phyloP scores from a whole-genome alignment of 2,113 vertebrate genomes.

The Pterocles burchelli region DNA sequence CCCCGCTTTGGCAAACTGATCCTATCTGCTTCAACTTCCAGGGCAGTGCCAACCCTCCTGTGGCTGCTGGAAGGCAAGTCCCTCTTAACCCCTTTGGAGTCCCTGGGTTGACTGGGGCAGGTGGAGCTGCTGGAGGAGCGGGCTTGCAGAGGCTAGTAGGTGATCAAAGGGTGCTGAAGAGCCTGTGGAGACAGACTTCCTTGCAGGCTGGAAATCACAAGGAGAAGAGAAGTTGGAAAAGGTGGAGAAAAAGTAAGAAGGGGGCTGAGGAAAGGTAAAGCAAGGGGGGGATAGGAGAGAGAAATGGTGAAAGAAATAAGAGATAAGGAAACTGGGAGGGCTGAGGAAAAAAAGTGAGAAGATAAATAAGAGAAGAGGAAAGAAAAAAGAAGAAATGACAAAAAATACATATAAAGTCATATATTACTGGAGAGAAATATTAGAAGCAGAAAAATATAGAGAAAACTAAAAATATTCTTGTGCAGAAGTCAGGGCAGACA shows the following conservation, averaged over 20 bases:
- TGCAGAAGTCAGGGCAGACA: background rate
- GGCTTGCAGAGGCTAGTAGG: background rate
- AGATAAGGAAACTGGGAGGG: background rate
- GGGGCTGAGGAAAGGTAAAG: background rate
- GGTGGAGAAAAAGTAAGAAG: background rate
- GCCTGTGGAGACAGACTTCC: background rate
- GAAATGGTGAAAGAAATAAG: background rate
- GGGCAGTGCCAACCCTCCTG: background rate
- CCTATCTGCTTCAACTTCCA: background rate
- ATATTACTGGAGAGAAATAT: background rate
- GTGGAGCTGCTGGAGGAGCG: background rate
- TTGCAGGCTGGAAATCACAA: background rate
- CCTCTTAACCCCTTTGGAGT: background rate
- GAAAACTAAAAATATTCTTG: background rate
- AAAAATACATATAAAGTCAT: background rate
- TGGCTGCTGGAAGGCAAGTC: background rate
- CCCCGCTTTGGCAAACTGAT: background rate
- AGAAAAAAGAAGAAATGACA: background rate
- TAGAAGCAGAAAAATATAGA: background rate
- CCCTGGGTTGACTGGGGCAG: background rate
- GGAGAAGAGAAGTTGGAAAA: background rate
- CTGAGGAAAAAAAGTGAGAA: background rate
- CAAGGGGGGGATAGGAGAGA: rapidly evolving
- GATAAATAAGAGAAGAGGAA: background rate
- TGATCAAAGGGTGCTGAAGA: background rate